Conservation (phyloP, 2,888 invertebrate species). For the Siphonodentalium dalli region DNA sequence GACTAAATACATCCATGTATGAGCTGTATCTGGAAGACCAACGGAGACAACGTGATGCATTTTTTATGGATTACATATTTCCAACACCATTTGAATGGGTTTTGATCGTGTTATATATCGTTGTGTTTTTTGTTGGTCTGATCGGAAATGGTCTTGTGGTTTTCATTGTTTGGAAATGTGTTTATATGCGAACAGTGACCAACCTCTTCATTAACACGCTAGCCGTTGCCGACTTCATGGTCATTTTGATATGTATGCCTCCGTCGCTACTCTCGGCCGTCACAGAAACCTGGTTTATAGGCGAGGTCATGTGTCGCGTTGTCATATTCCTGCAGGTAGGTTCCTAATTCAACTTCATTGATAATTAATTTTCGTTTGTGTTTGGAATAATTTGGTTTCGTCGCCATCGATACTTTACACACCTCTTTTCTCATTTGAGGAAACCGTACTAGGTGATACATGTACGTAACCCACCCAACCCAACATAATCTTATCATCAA, state of each 20-base stretch:
- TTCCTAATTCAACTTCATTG: too few species aligned
- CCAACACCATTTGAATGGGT: constrained; percentile 75
- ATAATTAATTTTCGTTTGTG: too few species aligned
- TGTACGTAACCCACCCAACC: too few species aligned
- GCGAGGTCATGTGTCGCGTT: constrained; percentile 83
- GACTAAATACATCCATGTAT: too few species aligned
- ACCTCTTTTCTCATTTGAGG: too few species aligned
- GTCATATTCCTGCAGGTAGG: constrained; percentile 90
- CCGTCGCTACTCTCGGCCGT: constrained; percentile 89
- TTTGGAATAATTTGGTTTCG: too few species aligned
- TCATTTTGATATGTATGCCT: constrained; percentile 86
- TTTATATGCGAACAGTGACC: constrained; percentile 89
- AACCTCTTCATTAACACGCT: constrained; percentile 93
- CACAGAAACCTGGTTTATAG: constrained; percentile 89
- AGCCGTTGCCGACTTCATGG: constrained; percentile 85
- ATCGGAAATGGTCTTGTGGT: constrained; percentile 89
- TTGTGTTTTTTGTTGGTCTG: constrained; percentile 83
- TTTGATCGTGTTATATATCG: constrained; percentile 77
- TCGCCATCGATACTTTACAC: too few species aligned
- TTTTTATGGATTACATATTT: constrained; percentile 41
- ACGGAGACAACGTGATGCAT: too few species aligned
- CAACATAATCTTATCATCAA: too few species aligned
- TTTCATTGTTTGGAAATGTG: constrained; percentile 85
- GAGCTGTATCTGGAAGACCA: too few species aligned
- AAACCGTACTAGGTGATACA: too few species aligned